phyloP scores from a whole-genome alignment of 2,113 vertebrate species.

The Chionis minor region DNA sequence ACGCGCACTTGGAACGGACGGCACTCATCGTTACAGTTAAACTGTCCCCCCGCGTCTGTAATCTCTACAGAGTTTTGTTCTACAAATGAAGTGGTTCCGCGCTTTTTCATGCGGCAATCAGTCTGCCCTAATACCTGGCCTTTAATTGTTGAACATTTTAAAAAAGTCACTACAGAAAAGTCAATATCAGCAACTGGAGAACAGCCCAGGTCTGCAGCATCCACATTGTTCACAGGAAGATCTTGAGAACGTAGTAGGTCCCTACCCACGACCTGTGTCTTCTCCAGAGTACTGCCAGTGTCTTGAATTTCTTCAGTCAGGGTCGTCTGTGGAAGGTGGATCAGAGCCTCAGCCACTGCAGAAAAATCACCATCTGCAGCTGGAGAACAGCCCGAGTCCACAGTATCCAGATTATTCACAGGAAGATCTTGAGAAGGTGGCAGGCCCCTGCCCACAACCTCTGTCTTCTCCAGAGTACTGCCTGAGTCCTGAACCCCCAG shows the following conservation, averaged over 20 bases:
- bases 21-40: not conserved
- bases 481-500: not conserved
- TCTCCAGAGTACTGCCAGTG: not conserved
- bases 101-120: not conserved
- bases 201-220: not conserved
- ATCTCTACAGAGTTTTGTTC: not conserved
- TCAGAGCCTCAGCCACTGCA: not conserved
- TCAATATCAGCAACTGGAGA: not conserved
- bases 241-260: not conserved
- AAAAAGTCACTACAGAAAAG: not conserved
- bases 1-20: conserved; percentile 20
- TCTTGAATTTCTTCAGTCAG: not conserved
- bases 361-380: not conserved
- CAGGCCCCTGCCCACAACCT: not conserved
- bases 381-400: not conserved
- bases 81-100: not conserved
- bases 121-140: not conserved
- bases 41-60: not conserved
- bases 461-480: not conserved
- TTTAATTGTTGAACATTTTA: not conserved
- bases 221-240: not conserved
- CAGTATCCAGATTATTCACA: not conserved
- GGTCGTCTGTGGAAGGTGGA: not conserved
- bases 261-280: not conserved
- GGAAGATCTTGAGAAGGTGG: not conserved